These are phyloP conservation scores for Limnodromus scolopaceus DNA, from an alignment of 2,797 vertebrate genomes.

Conservation along the genomic window DNA sequence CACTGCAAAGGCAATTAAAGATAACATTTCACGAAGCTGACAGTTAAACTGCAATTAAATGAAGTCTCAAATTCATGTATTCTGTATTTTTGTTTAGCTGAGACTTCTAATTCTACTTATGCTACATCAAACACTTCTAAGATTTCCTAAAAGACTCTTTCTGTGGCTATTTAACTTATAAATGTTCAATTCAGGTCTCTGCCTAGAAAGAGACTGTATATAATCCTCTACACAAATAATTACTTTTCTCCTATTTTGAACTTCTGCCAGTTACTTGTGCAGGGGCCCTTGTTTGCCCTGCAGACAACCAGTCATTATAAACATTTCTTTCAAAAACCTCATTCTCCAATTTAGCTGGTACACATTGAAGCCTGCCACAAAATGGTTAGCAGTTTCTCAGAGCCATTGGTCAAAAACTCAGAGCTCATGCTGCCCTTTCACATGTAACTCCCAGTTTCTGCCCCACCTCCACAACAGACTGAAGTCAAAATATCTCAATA, in stretches of 20 bases:
- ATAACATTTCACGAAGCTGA: background rate
- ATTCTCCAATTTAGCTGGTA: background rate
- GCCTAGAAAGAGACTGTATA: background rate
- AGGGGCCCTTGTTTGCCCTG: background rate
- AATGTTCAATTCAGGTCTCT: background rate
- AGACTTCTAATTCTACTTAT: background rate
- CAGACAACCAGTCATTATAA: background rate
- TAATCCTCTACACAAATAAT: background rate
- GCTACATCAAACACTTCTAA: background rate
- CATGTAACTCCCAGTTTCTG: background rate
- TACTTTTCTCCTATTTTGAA: background rate
- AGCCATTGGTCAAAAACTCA: background rate
- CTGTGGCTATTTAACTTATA: background rate
- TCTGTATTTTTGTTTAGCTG: background rate
- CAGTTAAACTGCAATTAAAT: background rate
- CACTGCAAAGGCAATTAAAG: background rate
- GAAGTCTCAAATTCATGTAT: background rate
- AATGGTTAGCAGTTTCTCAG: background rate
- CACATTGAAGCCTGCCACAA: background rate
- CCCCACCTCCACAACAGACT: background rate
- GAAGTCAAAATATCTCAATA: conserved; percentile 29
- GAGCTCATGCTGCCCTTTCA: background rate
- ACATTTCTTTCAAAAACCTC: background rate
- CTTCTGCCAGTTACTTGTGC: background rate
- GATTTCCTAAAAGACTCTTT: background rate